Conservation (phyloP, 2,888 invertebrate genomes). For the Chouioia cunea region DNA sequence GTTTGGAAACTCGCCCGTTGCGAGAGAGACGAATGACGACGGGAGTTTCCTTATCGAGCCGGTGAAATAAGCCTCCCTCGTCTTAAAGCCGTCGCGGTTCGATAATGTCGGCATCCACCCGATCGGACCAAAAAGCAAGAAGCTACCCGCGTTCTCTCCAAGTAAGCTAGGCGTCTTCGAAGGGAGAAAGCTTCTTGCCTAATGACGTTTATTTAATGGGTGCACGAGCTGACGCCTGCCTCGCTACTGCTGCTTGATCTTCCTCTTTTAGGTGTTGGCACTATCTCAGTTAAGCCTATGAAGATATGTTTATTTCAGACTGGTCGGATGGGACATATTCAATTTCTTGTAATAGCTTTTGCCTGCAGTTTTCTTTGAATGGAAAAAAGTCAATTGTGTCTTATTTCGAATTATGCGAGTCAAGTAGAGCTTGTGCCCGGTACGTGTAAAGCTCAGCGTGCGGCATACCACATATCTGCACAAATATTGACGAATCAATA, state of each 20-base stretch:
- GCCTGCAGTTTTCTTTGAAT: too few species aligned
- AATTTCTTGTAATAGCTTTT: too few species aligned
- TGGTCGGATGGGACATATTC: too few species aligned
- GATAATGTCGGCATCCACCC: neutral
- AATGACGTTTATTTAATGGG: slow-evolving; percentile 56
- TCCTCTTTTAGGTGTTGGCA: too few species aligned
- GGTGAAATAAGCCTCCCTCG: neutral
- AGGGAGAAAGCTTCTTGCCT: slow-evolving; percentile 47
- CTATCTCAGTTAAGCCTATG: too few species aligned
- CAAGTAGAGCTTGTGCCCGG: neutral
- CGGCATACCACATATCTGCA: slow-evolving; percentile 2
- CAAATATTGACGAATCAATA: slow-evolving; percentile 33
- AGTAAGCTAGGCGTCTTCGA: slow-evolving; percentile 24
- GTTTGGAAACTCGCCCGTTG: slow-evolving; percentile 33
- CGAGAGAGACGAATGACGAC: slow-evolving; percentile 6
- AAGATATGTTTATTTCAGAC: too few species aligned
- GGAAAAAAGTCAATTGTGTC: too few species aligned
- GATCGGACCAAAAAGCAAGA: slow-evolving; percentile 38
- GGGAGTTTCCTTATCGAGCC: slow-evolving; percentile 33
- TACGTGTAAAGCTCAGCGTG: slow-evolving; percentile 43
- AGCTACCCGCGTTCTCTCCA: neutral
- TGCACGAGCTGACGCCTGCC: slow-evolving; percentile 29
- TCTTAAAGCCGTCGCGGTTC: slow-evolving; percentile 48
- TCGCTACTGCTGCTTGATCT: neutral
- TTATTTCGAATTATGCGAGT: too few species aligned